Evolutionary conservation across 2,113 vertebrate species (phyloP), one percentile per base, ranked within the genome.

Genomic region (Scalopus aquaticus): DNA sequence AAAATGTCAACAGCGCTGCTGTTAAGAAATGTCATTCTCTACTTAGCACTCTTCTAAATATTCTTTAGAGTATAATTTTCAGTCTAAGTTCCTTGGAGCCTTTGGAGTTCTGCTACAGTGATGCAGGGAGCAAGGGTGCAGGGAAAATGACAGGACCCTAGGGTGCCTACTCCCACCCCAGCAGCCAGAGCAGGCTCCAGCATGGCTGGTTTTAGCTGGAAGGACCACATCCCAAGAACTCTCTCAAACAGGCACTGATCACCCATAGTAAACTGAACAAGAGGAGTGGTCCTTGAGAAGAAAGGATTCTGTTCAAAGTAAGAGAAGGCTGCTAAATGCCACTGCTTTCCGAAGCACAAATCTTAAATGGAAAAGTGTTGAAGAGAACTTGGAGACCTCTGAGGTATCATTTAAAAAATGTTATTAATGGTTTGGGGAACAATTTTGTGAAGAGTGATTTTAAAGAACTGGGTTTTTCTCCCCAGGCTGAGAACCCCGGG

Each of bases 401-500:
- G 46, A 92, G 89, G 58, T 67, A 88, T 77, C n/a, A 10, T 83
- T 84, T 96, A 80, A 65, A 6, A 87, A 92, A 87, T 7, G 4
- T 73, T 93, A 88, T 93, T 93, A 95, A 90, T 88, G 90, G 62
- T 73, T 83, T 93, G 65, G 37, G 65, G 9, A 88, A 60, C 19
- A 81, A 58, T 69, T 76, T 90, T 20, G 13, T 32, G 62, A 85
- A 93, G 90, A 87, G 54, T 22, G 89, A 94, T 67, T n/a, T 73
- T 91, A 56, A 81, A 95, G 93, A 91, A 80, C 44, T 77, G 17
- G 37, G 76, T 85, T 95, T 96, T 44, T 78, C n/a, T 77, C 39
- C 65, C 56, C 3, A 6, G 88, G 44, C 77, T 90, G 62, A 79
- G 77, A 95, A 94, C n/a, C 56, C 84, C 72, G 62, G 49, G 49